A percentile compares a stretch with the other conserved stretches of the same genome.
phyloP scores from a whole-genome alignment of 2,888 invertebrate species.

The Drosophila infuscata region DNA sequence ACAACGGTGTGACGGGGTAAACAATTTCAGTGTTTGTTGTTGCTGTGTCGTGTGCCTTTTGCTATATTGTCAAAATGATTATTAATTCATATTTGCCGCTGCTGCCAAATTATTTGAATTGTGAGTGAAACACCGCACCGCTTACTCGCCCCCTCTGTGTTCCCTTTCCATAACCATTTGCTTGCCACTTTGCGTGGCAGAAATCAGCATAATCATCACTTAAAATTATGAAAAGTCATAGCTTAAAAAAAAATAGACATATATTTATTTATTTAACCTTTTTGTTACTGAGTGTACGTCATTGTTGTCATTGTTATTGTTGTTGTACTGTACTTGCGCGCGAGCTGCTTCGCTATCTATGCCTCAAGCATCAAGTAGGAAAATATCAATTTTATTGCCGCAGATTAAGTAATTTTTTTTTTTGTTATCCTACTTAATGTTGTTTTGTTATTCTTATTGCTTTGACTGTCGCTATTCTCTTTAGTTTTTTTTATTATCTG shows the following conservation, averaged over 20 bases:
- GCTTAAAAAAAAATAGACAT: constrained; percentile 31
- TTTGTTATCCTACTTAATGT: constrained; percentile 12
- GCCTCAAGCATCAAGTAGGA: constrained; percentile 58
- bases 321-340: constrained; percentile 63
- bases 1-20: constrained; percentile 11
- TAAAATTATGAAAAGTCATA: constrained; percentile 79
- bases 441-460: constrained; percentile 14
- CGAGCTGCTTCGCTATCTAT: constrained; percentile 53
- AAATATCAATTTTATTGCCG: constrained; percentile 66
- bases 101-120: constrained; percentile 59
- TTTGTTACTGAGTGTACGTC: constrained; percentile 36
- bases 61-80: constrained; percentile 68
- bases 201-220: constrained; percentile 78
- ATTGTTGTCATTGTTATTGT: constrained; percentile 30
- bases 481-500: constrained; percentile 10
- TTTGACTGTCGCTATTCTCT: constrained; percentile 19
- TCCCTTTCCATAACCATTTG: constrained; percentile 4
- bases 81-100: constrained; percentile 69
- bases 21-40: constrained; percentile 18
- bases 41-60: constrained; percentile 72
- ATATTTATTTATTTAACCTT: constrained; percentile 58
- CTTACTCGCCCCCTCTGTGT: background rate
- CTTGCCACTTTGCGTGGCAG: constrained; percentile 33
- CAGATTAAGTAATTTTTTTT: constrained; percentile 64
- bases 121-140: constrained; percentile 13